Conservation (phyloP, 2,888 invertebrate species). For the Notodonta ziczac region DNA sequence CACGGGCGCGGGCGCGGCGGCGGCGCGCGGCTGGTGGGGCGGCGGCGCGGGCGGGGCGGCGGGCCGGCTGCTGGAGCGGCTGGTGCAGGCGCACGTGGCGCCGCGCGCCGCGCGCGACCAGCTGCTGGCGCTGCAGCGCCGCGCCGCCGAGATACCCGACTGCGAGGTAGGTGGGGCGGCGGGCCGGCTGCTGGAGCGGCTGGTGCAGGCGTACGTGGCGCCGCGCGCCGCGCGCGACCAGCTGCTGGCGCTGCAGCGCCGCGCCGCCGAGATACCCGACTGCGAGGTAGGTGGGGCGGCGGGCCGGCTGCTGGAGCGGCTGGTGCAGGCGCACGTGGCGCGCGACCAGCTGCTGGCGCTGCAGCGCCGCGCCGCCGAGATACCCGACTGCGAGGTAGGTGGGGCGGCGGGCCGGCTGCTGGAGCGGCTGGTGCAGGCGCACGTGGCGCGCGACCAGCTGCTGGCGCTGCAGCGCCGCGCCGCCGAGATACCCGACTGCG, state of each 20-base stretch:
- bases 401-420: too few relatives aligned
- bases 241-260: too few relatives aligned
- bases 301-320: too few relatives aligned
- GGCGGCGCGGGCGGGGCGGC: slow-evolving; percentile 80
- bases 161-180: slow-evolving; percentile 27
- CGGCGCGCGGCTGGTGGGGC: slow-evolving; percentile 88
- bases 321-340: background rate
- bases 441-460: too few relatives aligned
- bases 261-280: too few relatives aligned
- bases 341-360: slow-evolving; percentile 10
- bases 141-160: slow-evolving; percentile 35
- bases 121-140: slow-evolving; percentile 30
- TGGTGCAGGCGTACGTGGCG: too few relatives aligned
- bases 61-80: slow-evolving; percentile 47
- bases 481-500: too few relatives aligned
- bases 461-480: too few relatives aligned
- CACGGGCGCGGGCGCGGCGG: slow-evolving; percentile 89
- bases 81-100: slow-evolving; percentile 82
- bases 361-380: slow-evolving; percentile 22
- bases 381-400: slow-evolving; percentile 3
- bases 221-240: too few relatives aligned
- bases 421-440: too few relatives aligned
- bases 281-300: too few relatives aligned
- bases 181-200: too few relatives aligned
- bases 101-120: slow-evolving; percentile 36